Evolutionary conservation across 2,888 invertebrate genomes (phyloP), one percentile per base, ranked within the genome.

Genomic region (Sminthurinus aureus): DNA sequence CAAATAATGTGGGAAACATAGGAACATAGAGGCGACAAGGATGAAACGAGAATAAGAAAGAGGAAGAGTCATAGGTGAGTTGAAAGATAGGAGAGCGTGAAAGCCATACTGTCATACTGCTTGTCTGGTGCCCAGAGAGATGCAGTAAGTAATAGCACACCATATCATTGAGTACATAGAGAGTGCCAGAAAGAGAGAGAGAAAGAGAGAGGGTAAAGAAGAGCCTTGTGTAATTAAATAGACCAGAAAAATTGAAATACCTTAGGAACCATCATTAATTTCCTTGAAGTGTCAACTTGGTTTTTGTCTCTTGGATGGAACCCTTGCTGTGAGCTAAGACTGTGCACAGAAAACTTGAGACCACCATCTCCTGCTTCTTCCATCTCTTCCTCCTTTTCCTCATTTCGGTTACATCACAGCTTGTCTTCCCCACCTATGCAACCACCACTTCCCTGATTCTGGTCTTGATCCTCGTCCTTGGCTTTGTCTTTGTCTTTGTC

Each of bases 231-330:
- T 85, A 85, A 85, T 85, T 84, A 86, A 84, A 85, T 85, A 82
- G 84, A 81, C 84, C 79, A 84, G 86, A 85, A 87, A 86, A 85
- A 85, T 84, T 86, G 84, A 82, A 85, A 86, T 85, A 83, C 84
- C 84, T 84, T 84, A 81, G 84, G 83, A 84, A 83, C 83, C 83
- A 86, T 86, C 86, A 87, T 87, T 87, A 87, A 87, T 87, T 87
- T 86, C 84, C 84, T 83, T 64, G 69, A 84, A 84, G 86, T 87
- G 87, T 87, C 87, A 87, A 85, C 85, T 84, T 85, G 80, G 83
- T 84, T 85, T 86, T 87, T 86, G 84, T 86, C 85, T 86, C 79
- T 76, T 52, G 71, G 67, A 82, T 77, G 69, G 77, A 76, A 77
- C 22, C 51, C 77, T 76, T 51, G 51, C 69, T 81, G 69, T 38